Percentiles rank a stretch among this genome's conserved stretches.
phyloP scores from a whole-genome alignment of 2,888 invertebrate genomes.

The Morpho helenor region DNA sequence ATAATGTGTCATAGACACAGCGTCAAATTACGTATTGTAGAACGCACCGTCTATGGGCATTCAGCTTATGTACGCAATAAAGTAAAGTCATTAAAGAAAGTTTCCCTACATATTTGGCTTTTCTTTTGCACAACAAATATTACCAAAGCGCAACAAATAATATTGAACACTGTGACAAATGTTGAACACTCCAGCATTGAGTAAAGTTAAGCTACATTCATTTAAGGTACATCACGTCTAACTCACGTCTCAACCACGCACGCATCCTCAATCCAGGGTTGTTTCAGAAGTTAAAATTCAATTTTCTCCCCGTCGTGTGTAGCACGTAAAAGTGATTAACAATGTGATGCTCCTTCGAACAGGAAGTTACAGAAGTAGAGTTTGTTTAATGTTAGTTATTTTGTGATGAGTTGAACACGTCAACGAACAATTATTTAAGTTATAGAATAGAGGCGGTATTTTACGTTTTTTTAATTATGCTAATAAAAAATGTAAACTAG shows the following conservation, averaged over 20 bases:
- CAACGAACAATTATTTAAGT: background rate
- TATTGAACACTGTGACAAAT: too few relatives aligned
- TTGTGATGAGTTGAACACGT: background rate
- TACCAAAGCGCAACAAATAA: too few relatives aligned
- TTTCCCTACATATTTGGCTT: too few relatives aligned
- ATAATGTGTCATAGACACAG: too few relatives aligned
- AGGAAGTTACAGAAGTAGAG: background rate
- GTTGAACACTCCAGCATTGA: background rate
- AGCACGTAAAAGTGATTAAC: slow-evolving; percentile 23
- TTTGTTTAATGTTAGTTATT: background rate
- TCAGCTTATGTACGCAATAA: too few relatives aligned
- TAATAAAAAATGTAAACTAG: too few relatives aligned
- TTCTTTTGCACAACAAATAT: too few relatives aligned
- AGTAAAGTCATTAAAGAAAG: too few relatives aligned
- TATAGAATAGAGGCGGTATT: too few relatives aligned
- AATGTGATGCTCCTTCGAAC: slow-evolving; percentile 18
- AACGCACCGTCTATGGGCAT: too few relatives aligned
- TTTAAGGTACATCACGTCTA: slow-evolving; percentile 16
- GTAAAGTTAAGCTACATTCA: slow-evolving; percentile 3
- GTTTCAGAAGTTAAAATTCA: slow-evolving; percentile 27
- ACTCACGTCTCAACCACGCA: slow-evolving; percentile 20
- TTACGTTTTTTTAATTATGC: too few relatives aligned
- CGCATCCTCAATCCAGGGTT: slow-evolving; percentile 23
- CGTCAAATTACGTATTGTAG: too few relatives aligned
- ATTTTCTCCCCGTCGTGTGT: slow-evolving; percentile 23